Evolutionary conservation across 2,797 vertebrate species (phyloP).

Genomic region (Triplophysa bombifrons): DNA sequence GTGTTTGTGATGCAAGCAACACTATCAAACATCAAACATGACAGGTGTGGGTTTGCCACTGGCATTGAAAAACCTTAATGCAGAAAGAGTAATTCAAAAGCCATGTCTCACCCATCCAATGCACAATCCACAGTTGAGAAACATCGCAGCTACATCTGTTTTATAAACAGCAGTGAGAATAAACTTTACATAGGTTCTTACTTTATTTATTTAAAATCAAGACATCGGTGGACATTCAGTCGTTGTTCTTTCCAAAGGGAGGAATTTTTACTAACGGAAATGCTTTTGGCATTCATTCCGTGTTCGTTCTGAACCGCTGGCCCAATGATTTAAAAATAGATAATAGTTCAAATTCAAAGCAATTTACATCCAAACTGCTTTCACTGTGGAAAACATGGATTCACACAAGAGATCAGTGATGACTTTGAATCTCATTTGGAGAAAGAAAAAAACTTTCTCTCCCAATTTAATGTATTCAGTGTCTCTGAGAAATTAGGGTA

Average conservation of each 20-base stretch:
- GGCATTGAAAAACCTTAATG: conserved; percentile 7
- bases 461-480: neutral
- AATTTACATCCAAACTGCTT: conserved; percentile 7
- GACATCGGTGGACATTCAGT: neutral
- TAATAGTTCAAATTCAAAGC: conserved; percentile 13
- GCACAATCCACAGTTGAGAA: neutral
- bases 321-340: neutral
- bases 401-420: conserved; percentile 14
- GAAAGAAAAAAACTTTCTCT: neutral
- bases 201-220: neutral
- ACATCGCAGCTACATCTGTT: neutral
- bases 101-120: neutral
- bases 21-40: conserved; percentile 4
- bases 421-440: neutral
- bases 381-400: conserved; percentile 15
- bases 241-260: neutral
- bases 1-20: conserved; percentile 7
- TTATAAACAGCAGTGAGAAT: neutral
- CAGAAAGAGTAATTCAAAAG: conserved; percentile 5
- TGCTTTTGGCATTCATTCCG: neutral
- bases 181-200: neutral
- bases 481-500: neutral
- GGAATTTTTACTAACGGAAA: neutral
- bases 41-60: neutral
- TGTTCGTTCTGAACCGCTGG: neutral